Evolutionary conservation across 2,888 invertebrate genomes (phyloP), one percentile per base, ranked within the genome.

Genomic region (Cosmia trapezina): DNA sequence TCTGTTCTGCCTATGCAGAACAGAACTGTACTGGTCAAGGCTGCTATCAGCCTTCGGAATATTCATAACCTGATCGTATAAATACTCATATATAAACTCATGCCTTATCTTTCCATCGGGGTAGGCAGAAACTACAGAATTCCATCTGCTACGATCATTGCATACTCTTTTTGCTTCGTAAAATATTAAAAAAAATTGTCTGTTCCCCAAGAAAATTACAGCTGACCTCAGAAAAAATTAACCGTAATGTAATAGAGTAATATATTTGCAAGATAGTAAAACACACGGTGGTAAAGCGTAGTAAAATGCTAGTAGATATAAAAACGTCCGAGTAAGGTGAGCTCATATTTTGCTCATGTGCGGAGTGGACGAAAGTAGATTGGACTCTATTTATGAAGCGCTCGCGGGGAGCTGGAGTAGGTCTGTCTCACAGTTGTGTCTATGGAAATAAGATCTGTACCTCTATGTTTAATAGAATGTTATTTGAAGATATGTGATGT

Each of bases 321-420:
- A 79, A 80, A 73, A 64, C 53, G 67, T 64, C 28, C 12, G 43
- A 37, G 28, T 64, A 57, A 57, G 78, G 78, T 66, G n/a, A 3
- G 67, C 64, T 79, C 56, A 83, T 83, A 80, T 83, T 64, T 83
- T 56, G 56, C 61, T 80, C 67, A 67, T 53, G 56, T 61, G 37
- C 57, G 37, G 22, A 83, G 73, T 73, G 83, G 56, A 61, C 47
- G 59, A 64, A 61, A 61, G 64, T 83, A 54, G 80, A 80, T 60
- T 68, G 73, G 80, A n/a, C 53, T 73, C 22, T 61, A 67, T 80
- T 79, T 79, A 83, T 64, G 83, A 61, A 56, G 5, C 72, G 14
- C 62, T 60, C 45, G 71, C 51, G 43, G 54, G 43, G 22, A 64
- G 64, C 56, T n/a, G n/a, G n/a, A 12, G 53, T 70, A 82, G 56